A percentile compares a stretch with the other conserved stretches of the same genome.
Conservation (phyloP, 2,888 invertebrate genomes). For the Seladonia tumulorum region DNA sequence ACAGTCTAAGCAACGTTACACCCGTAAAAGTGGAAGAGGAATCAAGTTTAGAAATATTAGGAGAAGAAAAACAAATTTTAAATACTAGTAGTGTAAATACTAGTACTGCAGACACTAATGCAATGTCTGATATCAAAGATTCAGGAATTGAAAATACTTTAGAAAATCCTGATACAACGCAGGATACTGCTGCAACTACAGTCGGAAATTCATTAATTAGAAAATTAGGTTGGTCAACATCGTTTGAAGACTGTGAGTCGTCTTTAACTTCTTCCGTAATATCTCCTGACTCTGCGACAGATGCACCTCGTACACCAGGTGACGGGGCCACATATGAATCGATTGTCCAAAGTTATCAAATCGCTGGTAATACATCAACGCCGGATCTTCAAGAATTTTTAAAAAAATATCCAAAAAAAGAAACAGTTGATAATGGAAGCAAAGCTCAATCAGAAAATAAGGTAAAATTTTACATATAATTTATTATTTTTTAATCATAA, state of each 20-base stretch:
- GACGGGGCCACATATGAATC: conserved; percentile 87
- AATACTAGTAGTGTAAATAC: conserved; percentile 38
- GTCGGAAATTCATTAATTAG: conserved; percentile 89
- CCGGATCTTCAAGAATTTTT: conserved; percentile 88
- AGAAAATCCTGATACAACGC: conserved; percentile 43
- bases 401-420: conserved; percentile 72
- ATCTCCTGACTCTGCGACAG: conserved; percentile 85
- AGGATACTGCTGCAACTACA: conserved; percentile 68
- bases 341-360: conserved; percentile 87
- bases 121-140: conserved; percentile 52
- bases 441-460: conserved; percentile 55
- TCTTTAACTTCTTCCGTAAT: conserved; percentile 85
- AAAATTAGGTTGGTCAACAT: conserved; percentile 88
- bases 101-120: conserved; percentile 53
- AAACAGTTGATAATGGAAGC: conserved; percentile 41
- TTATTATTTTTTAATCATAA: background rate
- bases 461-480: conserved; percentile 37
- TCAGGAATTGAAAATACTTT: conserved; percentile 27
- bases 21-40: conserved; percentile 20
- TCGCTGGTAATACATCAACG: conserved; percentile 84
- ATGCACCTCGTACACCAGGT: conserved; percentile 78
- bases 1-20: conserved; percentile 4
- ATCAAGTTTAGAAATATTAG: background rate
- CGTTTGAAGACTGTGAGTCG: conserved; percentile 85
- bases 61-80: conserved; percentile 17